Evolutionary conservation across 92 coral and sea anemone species (phyloP).

Genomic region (Zoanthus sociatus): DNA sequence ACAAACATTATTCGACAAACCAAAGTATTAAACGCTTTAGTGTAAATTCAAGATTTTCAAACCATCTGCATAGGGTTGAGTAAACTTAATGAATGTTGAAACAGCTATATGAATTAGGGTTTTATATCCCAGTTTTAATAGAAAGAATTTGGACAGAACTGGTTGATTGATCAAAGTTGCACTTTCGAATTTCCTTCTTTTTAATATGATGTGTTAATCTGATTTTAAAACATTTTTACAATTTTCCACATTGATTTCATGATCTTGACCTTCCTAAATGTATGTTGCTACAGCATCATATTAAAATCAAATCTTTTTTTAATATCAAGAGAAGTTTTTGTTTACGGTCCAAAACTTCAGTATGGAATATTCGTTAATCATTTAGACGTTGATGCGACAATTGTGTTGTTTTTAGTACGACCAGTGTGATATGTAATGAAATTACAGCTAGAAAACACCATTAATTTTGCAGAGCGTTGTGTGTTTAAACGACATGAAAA

Average conservation of each 20-base stretch:
- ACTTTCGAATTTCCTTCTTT: neutral
- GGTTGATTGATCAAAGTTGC: neutral
- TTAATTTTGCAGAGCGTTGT: constrained; percentile 39
- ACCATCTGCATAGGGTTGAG: neutral
- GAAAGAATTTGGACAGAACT: neutral
- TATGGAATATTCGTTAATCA: constrained; percentile 4
- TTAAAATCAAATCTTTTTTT: constrained; percentile 7
- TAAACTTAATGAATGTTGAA: constrained; percentile 1
- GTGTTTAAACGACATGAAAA: constrained; percentile 14
- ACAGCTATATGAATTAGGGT: neutral
- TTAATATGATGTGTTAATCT: constrained; percentile 6
- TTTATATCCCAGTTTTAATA: neutral
- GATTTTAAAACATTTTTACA: constrained; percentile 1
- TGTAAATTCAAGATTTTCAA: neutral
- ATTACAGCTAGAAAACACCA: constrained; percentile 40
- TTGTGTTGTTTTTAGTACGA: neutral
- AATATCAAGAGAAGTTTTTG: constrained; percentile 21
- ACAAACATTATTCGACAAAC: neutral
- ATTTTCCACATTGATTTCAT: constrained; percentile 1
- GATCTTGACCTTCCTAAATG: neutral
- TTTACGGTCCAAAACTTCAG: neutral
- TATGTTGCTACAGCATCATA: neutral
- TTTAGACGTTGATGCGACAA: constrained; percentile 26
- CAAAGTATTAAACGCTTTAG: neutral
- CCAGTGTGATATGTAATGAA: constrained; percentile 25